Conservation (phyloP, 1,140 invertebrate genomes). For the Centruroides sculpturatus region DNA sequence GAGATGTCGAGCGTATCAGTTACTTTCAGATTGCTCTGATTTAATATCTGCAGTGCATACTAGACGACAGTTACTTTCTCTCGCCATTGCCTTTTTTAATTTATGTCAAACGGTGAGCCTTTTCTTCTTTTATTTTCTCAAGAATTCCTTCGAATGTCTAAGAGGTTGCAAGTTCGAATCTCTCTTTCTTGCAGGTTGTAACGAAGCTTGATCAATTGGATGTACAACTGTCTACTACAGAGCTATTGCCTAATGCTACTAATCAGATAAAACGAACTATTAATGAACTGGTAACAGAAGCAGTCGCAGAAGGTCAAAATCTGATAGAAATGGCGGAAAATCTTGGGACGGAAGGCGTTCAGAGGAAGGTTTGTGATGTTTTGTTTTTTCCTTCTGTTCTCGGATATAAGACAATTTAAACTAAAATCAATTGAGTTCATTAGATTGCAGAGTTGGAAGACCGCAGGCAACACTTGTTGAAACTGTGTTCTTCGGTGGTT, state of each 20-base stretch:
- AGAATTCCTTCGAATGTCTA: neutral
- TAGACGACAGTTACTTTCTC: constrained; percentile 47
- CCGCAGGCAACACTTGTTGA: constrained; percentile 47
- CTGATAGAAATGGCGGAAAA: constrained; percentile 42
- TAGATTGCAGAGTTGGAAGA: constrained; percentile 57
- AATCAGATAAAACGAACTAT: constrained; percentile 43
- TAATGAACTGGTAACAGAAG: constrained; percentile 45
- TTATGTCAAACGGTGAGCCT: constrained; percentile 45
- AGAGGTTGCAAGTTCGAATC: neutral
- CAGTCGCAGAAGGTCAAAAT: constrained; percentile 55
- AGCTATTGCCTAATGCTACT: constrained; percentile 31
- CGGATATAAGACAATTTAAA: too few species aligned
- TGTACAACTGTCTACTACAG: constrained; percentile 46
- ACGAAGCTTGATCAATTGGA: constrained; percentile 61
- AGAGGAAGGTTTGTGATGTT: constrained; percentile 29
- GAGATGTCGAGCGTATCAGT: constrained; percentile 49
- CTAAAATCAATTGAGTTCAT: too few species aligned
- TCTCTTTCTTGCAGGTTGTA: constrained; percentile 39
- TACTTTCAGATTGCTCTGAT: constrained; percentile 55
- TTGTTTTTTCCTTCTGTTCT: neutral
- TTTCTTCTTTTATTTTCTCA: neutral
- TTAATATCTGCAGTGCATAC: constrained; percentile 55
- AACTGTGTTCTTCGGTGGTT: constrained; percentile 37
- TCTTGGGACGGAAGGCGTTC: constrained; percentile 48
- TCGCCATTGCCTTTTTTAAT: constrained; percentile 57